Base-by-base conservation (phyloP, 2,888 invertebrate species). In the Gymnoscelis rufifasciata region DNA sequence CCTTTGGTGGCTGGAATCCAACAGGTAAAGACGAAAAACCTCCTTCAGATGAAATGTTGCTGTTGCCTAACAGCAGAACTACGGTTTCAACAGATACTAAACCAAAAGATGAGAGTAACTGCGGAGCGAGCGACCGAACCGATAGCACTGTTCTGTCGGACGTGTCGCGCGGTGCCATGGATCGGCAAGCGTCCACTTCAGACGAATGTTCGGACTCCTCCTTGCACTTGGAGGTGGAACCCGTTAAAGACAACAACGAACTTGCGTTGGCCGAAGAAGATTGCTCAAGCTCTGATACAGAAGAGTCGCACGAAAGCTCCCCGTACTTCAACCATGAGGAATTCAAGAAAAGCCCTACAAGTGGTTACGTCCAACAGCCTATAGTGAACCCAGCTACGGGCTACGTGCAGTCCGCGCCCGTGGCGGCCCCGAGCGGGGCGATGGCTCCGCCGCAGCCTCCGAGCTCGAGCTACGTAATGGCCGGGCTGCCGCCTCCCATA, bases 71-170 rank as follows among this genome's bases (percentile, higher is more conserved):
- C 45, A 80, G 70, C 54, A 76, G 81, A 64, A 68, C 69, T 28
- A 64, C 67, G 15, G 71, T 73, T 5, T 72, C 77, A 15, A 68
- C 78, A 15, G 82, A 81, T 31, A 70, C 63, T 1, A 84, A 83
- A 62, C 74, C 76, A 52, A 80, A 73, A 52, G 74, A 77, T 28
- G 78, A 73, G 39, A 76, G 74, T 36, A 83, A 78, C 42, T 82
- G 84, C 54, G 83, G 71, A 27, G 73, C 78, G 28, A 87, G 84
- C 65, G 83, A 87, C 46, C 83, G 82, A 42, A 88, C 89, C 6
- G 83, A 87, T 47, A 88, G 86, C 56, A 88, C 88, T 2, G 84
- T 71, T n/a, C 52, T 88, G n/a, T 88, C 88, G 4, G 81, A 87
- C 29, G 72, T 71, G 1, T 84, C 86, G 4, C 71, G 71, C 48